phyloP scores from a whole-genome alignment of 2,888 invertebrate species.

The Leuctra nigra region DNA sequence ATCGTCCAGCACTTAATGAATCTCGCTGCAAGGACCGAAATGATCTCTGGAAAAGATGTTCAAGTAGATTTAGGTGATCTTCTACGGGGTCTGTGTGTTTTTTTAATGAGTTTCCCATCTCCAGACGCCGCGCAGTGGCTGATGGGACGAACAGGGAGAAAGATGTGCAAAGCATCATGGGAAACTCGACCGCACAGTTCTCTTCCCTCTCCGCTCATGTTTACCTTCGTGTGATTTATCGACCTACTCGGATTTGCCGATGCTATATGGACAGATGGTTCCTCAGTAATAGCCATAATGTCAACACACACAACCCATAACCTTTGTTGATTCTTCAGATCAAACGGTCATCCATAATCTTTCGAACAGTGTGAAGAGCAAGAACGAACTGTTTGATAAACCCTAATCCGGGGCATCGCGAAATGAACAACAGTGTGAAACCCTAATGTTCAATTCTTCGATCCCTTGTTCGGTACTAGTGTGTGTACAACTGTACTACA shows the following conservation, averaged over 20 bases:
- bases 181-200: neutral
- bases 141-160: neutral
- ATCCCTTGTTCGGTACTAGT: neutral
- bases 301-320: constrained; percentile 19
- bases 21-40: neutral
- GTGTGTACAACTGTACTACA: constrained; percentile 19
- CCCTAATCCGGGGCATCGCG: constrained; percentile 4
- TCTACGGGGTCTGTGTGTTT: neutral
- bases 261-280: constrained; percentile 24
- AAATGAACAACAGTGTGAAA: constrained; percentile 14
- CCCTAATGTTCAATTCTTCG: neutral
- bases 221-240: constrained; percentile 30
- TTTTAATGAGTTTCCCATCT: neutral
- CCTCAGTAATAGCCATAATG: constrained; percentile 18
- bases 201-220: constrained; percentile 22
- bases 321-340: constrained; percentile 21
- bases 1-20: constrained; percentile 15
- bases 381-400: constrained; percentile 14
- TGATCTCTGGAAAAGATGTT: constrained; percentile 11
- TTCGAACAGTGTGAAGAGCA: constrained; percentile 16
- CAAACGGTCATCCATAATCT: constrained; percentile 21
- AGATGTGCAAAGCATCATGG: constrained; percentile 1
- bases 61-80: constrained; percentile 1
- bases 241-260: constrained; percentile 26
- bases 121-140: neutral